Conservation (phyloP, 2,888 invertebrate genomes). For the Limenitis camilla region DNA sequence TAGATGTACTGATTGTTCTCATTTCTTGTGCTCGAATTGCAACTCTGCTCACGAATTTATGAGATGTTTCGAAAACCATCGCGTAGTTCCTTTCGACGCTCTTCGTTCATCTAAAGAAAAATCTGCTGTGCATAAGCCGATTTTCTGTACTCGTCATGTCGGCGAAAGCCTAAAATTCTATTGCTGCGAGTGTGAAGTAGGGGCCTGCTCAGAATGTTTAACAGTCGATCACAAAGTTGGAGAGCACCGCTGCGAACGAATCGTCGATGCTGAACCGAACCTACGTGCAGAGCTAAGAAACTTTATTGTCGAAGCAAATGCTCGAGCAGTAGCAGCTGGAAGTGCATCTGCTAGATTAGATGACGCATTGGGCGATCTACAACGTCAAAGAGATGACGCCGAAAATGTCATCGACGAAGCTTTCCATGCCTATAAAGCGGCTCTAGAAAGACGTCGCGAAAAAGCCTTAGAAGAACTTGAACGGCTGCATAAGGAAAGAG, state of each 20-base stretch:
- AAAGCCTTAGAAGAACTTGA: slow-evolving; percentile 82
- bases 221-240: slow-evolving; percentile 87
- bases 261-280: slow-evolving; percentile 84
- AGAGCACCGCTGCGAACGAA: slow-evolving; percentile 87
- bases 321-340: slow-evolving; percentile 83
- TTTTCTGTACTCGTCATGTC: slow-evolving; percentile 87
- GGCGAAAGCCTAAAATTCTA: slow-evolving; percentile 90
- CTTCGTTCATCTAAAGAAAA: slow-evolving; percentile 85
- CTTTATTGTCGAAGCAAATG: slow-evolving; percentile 83
- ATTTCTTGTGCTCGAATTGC: slow-evolving; percentile 94
- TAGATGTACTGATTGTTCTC: slow-evolving; percentile 95
- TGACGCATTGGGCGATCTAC: slow-evolving; percentile 87
- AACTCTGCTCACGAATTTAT: slow-evolving; percentile 97
- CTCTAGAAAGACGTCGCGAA: slow-evolving; percentile 87
- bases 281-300: slow-evolving; percentile 85
- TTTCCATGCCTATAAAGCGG: slow-evolving; percentile 85
- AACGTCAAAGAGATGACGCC: slow-evolving; percentile 90
- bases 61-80: slow-evolving; percentile 97
- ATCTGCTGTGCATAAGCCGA: slow-evolving; percentile 90
- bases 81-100: slow-evolving; percentile 91
- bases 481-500: slow-evolving; percentile 86
- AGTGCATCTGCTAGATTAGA: slow-evolving; percentile 84
- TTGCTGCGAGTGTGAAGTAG: slow-evolving; percentile 90
- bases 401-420: slow-evolving; percentile 87
- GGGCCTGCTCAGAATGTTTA: slow-evolving; percentile 91